Evolutionary conservation across 2,797 vertebrate genomes (phyloP).

Genomic region (Limnodromus scolopaceus): DNA sequence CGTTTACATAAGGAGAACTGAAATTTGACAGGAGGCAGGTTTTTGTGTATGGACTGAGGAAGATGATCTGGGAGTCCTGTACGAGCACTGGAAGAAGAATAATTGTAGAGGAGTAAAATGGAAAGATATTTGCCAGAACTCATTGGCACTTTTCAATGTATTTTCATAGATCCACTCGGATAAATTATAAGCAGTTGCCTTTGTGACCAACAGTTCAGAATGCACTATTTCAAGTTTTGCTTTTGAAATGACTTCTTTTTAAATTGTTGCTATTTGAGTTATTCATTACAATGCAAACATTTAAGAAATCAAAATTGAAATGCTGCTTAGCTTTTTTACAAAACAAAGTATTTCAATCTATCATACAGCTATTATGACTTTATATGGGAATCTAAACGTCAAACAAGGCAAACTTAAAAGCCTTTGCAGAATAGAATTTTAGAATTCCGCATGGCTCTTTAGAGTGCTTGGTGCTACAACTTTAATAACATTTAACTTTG

Average conservation of each 20-base stretch:
- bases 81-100: background rate
- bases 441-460: background rate
- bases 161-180: background rate
- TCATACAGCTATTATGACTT: background rate
- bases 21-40: background rate
- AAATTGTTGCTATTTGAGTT: background rate
- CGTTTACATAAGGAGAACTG: background rate
- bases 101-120: background rate
- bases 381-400: background rate
- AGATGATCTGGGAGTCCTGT: background rate
- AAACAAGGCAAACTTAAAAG: background rate
- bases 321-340: background rate
- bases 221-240: background rate
- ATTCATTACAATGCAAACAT: background rate
- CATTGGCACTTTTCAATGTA: background rate
- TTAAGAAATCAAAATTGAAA: background rate
- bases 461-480: background rate
- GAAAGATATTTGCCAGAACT: background rate
- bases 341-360: background rate
- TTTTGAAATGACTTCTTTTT: background rate
- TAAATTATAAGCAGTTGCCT: background rate
- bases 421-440: background rate
- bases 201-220: background rate
- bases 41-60: background rate
- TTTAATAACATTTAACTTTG: background rate